Evolutionary conservation across 2,888 invertebrate species (phyloP), one percentile per base, ranked within the genome.

Genomic region (Eristalis tenax): DNA sequence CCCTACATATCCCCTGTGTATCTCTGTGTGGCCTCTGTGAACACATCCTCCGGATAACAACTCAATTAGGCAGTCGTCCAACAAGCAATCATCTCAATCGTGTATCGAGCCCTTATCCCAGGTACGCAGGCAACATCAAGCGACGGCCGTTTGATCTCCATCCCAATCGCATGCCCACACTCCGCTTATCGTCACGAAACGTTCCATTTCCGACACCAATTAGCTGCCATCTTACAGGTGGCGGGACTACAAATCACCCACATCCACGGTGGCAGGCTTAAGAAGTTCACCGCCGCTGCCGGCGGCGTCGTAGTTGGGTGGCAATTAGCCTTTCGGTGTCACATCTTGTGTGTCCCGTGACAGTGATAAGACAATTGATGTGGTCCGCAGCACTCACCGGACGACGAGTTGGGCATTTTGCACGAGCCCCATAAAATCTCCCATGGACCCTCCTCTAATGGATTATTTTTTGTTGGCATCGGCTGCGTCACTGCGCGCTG

Each of bases 201-300:
- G 59, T 66, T 64, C 70, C 70, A 74, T 79, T 83, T 65, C 59
- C 59, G 69, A 26, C 18, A 69, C 61, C 69, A 84, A 84, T 84
- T 79, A 84, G 74, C 68, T 35, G 5, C 22, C 56, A 75, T 71
- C 75, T 8, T 56, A 57, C 70, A 64, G 69, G 83, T 83, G 77
- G 78, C 68, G 68, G 50, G 18, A 50, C 50, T 50, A 73, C 50
- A 76, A 32, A 66, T 11, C 68, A 13, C 15, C 68, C 22, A 11
- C 78, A 74, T 68, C 78, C 22, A 64, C 26, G 83, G 70, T 79
- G 78, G 79, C 75, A 70, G 43, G 68, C 74, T 38, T 70, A 78
- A 79, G 83, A 84, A 64, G 38, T 79, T 75, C n/a, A 32, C 83
- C 79, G 79, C 65, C 50, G 2, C n/a, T 8, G 50, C 18, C 18